Base-by-base conservation (phyloP, 2,113 vertebrate genomes). In the Tinamus guttatus region DNA sequence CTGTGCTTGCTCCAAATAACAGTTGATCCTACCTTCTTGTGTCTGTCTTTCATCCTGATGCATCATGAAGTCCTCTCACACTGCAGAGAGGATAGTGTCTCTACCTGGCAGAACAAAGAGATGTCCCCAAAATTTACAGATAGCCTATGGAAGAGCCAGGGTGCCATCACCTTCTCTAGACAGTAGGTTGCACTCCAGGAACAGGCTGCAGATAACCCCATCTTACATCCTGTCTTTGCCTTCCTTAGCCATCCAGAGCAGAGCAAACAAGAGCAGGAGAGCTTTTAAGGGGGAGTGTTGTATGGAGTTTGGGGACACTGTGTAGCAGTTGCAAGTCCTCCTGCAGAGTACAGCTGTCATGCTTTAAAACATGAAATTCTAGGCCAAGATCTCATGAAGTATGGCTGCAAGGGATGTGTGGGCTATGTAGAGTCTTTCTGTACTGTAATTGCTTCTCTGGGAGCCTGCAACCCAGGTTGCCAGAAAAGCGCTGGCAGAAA, bases 91-190 rank as follows among this genome's bases (percentile, higher is more conserved):
- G 28, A 9, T 10, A 45, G 9, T 2, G 28, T 27, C 11, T 19
- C 28, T 32, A 32, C 9, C 18, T 69, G 21, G 10, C 56, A 56
- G 20, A 67, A 41, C 38, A 22, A 41, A 65, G 28, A 78, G 25
- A 4, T 0, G 0, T 2, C 32, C 36, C 63, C 67, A 63, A 4
- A 5, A 28, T n/a, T 34, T 40, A 32, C 5, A 3, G 25, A 24
- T 16, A 47, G 6, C 24, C 34, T 43, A 1, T 64, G 54, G 62
- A 18, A 85, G 38, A 67, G 21, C 6, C 51, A 49, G 41, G 65
- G 8, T 34, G 58, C 18, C 11, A 3, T 68, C 59, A 36, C 5
- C n/a, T 34, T 36, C 52, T 49, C 30, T 21, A 34, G 54, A 49
- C 15, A 36, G 43, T 12, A 19, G 7, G 2, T 40, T 6, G 5